Base-by-base conservation (phyloP, 2,888 invertebrate species). In the Tiphia femorata region DNA sequence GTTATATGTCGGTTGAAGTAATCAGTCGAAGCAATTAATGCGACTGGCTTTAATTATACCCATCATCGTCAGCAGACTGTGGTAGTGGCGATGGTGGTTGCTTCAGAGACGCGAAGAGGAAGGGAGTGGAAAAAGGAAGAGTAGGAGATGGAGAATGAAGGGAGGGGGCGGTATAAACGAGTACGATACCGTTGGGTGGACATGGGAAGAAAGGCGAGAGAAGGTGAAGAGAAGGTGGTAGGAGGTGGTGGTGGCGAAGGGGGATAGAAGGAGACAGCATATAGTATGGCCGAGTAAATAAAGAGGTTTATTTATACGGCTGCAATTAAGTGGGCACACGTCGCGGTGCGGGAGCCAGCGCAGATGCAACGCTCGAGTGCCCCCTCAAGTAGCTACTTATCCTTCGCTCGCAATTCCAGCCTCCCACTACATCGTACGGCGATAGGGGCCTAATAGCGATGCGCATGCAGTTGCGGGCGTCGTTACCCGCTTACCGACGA, bases 241-340 rank as follows among this genome's bases (percentile, higher is more conserved):
- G 3, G 23, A 38, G 29, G 30, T 0, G 19, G 23, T 21, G 43
- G 19, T 6, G 7, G 35, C 30, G 23, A 40, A 16, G 14, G 19
- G 19, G 30, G 25, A 8, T 2, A 14, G 10, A 1, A 6, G 17
- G 14, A 21, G 7, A 8, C 52, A 16, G 38, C n/a, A 43, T 35
- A 37, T 55, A 35, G 38, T 50, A 23, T 19, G 40, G 55, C 27
- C 43, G 58, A 56, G 64, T 65, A 68, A 64, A 64, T 68, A 62
- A 61, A 58, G 56, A 58, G 56, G 56, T 68, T 62, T 64, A 64
- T 68, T 67, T 68, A 61, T 67, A 67, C 54, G 51, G 43, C 10
- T 30, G 66, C 66, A 66, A 66, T 66, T 66, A 66, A 59, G 43
- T 42, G 25, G 25, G 20, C 12, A 43, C 7, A 27, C 10, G 43